A percentile compares a stretch with the other conserved stretches of the same genome.
phyloP scores from a whole-genome alignment of 35 echinoderm and acorn worm species.

The Chiridota heheva region DNA sequence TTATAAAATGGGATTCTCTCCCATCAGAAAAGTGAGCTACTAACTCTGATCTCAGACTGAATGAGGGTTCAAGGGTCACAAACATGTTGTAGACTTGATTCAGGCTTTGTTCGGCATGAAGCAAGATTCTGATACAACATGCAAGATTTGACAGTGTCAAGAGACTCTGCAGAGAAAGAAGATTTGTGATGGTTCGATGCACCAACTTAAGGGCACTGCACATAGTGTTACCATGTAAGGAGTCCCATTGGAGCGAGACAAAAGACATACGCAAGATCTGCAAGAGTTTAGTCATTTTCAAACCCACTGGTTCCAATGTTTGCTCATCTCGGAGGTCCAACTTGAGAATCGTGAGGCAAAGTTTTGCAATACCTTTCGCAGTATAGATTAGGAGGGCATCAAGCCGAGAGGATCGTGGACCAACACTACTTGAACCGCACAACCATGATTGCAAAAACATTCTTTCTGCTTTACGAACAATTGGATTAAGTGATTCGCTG shows the following conservation, averaged over 20 bases:
- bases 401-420: constrained; percentile 39
- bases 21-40: too few relatives aligned
- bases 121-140: constrained; percentile 10
- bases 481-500: constrained; percentile 2
- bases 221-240: background rate
- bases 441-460: constrained; percentile 66
- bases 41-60: too few relatives aligned
- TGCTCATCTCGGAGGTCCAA: too few relatives aligned
- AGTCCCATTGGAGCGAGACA: constrained; percentile 10
- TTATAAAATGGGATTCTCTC: too few relatives aligned
- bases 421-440: constrained; percentile 51
- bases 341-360: constrained; percentile 16
- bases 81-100: background rate
- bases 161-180: constrained; percentile 1
- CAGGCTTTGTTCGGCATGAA: constrained; percentile 21
- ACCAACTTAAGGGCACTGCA: constrained; percentile 8
- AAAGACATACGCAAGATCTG: constrained; percentile 25
- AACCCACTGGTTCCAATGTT: too few relatives aligned
- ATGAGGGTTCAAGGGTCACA: background rate
- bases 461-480: constrained; percentile 58
- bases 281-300: too few relatives aligned
- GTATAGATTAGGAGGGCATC: constrained; percentile 63
- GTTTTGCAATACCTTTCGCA: constrained; percentile 29
- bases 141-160: constrained; percentile 16
- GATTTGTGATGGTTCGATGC: background rate